Evolutionary conservation across 2,113 vertebrate genomes (phyloP), one percentile per base, ranked within the genome.

Genomic region (Tenebrosternarchus preto): DNA sequence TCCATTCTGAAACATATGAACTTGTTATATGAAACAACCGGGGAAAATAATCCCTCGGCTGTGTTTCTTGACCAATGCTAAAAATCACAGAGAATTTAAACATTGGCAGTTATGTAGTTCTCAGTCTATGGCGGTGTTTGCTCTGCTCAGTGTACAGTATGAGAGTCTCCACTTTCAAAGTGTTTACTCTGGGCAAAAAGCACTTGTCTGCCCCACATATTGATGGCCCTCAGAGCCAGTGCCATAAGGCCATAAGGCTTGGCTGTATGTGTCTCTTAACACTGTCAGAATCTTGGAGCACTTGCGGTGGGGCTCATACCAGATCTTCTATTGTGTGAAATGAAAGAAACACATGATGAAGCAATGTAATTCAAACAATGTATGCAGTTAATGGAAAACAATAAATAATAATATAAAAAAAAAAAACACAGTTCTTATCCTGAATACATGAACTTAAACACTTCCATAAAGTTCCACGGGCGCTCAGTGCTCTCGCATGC

Each of bases 1-100:
- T 86, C 59, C 83, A 73, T 46, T 72, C 80, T 74, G 81, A 77
- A 79, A 66, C 12, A 78, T 74, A 22, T 67, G 50, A 36, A n/a
- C 64, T 73, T 1, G 25, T 66, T 84, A 87, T 79, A 69, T 83
- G 75, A 85, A 87, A 84, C 83, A n/a, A 75, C 60, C 39, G 73
- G 64, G 76, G 8, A 1, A 77, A 83, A 88, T 87, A 78, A 39
- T n/a, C 64, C 33, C 64, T 39, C 17, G 8, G 20, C 29, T 36
- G 36, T 20, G 19, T 7, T 0, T 29, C n/a, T 20, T 36, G 27
- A 46, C 71, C 57, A 60, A 29, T 36, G 63, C 63, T 66, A n/a
- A 36, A n/a, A 66, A 66, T 6, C 16, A 22, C 5, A 15, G 25
- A 66, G 31, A 20, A 33, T 67, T 56, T 50, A 50, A 50, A 50